A percentile compares a stretch with the other conserved stretches of the same genome.
Conservation (phyloP, 2,113 vertebrate genomes). For the Prionailurus viverrinus region DNA sequence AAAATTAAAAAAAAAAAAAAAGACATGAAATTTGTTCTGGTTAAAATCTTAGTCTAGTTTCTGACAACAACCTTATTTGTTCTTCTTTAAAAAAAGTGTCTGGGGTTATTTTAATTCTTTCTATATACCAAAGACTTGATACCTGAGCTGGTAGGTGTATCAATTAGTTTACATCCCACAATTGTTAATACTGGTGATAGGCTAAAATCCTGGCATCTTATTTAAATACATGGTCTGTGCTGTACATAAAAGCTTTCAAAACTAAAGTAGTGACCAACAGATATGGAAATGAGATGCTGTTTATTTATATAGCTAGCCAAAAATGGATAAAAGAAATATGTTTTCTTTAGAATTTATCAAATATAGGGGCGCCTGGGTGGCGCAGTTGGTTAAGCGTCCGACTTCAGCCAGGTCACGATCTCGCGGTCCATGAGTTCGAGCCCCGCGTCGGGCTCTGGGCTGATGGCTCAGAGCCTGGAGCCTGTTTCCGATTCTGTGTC, state of each 20-base stretch:
- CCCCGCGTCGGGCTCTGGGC: no score
- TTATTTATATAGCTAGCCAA: neutral
- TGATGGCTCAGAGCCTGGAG: no score
- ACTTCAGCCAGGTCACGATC: no score
- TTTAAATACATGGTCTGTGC: constrained; percentile 38
- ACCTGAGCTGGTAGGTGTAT: neutral
- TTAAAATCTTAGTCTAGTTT: constrained; percentile 37
- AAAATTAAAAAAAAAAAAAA: no score
- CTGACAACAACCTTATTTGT: neutral
- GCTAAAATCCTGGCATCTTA: neutral
- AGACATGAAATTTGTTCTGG: neutral
- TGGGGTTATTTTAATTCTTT: neutral
- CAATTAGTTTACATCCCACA: neutral
- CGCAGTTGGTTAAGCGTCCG: no score
- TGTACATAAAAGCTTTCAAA: neutral
- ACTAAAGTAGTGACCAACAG: neutral
- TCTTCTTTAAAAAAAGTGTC: neutral
- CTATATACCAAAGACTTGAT: neutral
- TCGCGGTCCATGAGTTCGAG: no score
- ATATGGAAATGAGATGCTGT: constrained; percentile 2
- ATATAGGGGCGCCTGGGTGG: neutral
- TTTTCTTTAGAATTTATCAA: constrained; percentile 25
- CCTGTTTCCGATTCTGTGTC: no score
- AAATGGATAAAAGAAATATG: neutral
- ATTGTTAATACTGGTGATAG: neutral